Base-by-base conservation (phyloP, 1,140 invertebrate species). In the Microplitis mediator region DNA sequence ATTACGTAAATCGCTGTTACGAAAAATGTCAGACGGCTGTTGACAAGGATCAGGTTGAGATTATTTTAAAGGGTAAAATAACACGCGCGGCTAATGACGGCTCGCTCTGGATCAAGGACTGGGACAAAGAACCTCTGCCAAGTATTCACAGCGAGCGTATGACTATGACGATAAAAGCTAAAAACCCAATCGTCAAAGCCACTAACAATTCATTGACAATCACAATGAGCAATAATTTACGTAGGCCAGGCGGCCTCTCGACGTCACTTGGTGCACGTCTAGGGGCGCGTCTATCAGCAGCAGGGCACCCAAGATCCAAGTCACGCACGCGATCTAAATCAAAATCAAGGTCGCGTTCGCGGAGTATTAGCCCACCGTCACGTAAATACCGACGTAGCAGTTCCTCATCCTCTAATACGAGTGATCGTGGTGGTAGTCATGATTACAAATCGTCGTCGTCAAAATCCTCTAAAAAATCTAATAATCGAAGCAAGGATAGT, bases 11-110 rank as follows among this genome's bases (percentile, higher is more conserved):
- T 78, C 91, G 94, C 75, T 97, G 96, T 80, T 98, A 97, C 89
- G 92, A 92, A 50, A 95, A 95, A 86, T 98, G 95, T 81, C 91
- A 91, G 78, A 95, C 94, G 11, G 89, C 91, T 68, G 90, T 95
- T 69, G 95, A 98, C 84, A 95, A 96, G 86, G 95, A 98, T 89
- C 92, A 96, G 82, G 95, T 98, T 67, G 95, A 97, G 82, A 95
- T 96, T 72, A 94, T 96, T 76, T 87, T 99, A 36, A 98, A 97
- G 85, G 95, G 95, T 50, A 95, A 97, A 86, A 93, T 98, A 71
- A 97, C 95, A 23, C 90, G 92, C 60, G 94, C 95, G 0, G 94
- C 94, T n/a, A 93, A 93, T 77, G 92, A 93, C 76, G 94, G 93
- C 69, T 93, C 94, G 72, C 89, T 97, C 14, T 94, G 92, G 91